A percentile compares a stretch with the other conserved stretches of the same genome.
phyloP scores from a whole-genome alignment of 1,140 invertebrate species.

The Hyles vespertilio region DNA sequence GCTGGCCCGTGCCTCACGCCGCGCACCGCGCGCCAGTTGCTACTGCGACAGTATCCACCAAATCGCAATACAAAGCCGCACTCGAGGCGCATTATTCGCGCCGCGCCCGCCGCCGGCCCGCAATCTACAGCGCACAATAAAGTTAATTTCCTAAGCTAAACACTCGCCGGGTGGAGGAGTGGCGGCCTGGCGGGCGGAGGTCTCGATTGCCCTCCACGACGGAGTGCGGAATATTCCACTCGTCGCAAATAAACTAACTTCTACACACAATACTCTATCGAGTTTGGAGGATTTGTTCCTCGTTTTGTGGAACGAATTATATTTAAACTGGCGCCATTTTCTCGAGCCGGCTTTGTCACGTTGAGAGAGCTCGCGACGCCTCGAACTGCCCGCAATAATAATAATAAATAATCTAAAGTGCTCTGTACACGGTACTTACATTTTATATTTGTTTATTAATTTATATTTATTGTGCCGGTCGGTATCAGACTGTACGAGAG shows the following conservation, averaged over 20 bases:
- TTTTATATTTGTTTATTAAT: no score
- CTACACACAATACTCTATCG: conserved; percentile 4
- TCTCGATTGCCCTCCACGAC: conserved; percentile 1
- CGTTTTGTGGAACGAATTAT: no score
- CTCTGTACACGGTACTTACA: no score
- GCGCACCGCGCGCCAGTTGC: no score
- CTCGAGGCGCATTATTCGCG: conserved; percentile 16
- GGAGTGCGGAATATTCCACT: neutral
- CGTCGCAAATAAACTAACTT: conserved; percentile 2
- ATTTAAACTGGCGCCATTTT: no score
- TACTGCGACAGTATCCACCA: neutral
- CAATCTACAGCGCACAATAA: conserved; percentile 37
- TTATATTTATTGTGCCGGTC: no score
- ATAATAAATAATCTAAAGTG: no score
- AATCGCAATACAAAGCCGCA: conserved; percentile 10
- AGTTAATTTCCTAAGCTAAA: conserved; percentile 50
- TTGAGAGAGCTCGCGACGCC: no score
- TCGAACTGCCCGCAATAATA: no score
- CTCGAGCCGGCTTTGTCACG: no score
- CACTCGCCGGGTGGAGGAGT: conserved; percentile 21
- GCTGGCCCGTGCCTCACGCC: no score
- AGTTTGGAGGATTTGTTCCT: conserved; percentile 1
- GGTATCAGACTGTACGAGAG: no score
- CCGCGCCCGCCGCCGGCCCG: conserved; percentile 20
- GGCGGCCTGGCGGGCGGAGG: neutral